Evolutionary conservation across 2,797 vertebrate species (phyloP).

Genomic region (Cyclura pinguis): DNA sequence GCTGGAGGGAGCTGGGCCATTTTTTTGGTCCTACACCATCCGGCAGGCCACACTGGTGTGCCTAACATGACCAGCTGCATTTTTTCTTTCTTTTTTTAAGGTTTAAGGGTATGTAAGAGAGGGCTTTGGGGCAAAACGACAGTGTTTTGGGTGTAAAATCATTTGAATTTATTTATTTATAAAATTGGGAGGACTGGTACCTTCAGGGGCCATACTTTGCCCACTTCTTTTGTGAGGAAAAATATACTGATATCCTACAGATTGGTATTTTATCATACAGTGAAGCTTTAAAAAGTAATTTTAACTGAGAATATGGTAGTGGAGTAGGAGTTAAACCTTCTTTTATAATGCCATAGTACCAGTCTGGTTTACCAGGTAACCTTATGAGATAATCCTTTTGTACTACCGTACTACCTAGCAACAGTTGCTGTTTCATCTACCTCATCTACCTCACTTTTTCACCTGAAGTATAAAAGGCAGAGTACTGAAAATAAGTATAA

Average conservation of each 20-base stretch:
- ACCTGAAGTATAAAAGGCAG: not conserved
- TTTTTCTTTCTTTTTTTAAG: no score
- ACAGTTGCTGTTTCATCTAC: not conserved
- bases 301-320: not conserved
- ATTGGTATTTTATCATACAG: not conserved
- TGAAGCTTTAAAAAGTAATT: not conserved
- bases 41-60: no score
- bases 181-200: no score
- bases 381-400: not conserved
- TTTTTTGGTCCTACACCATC: no score
- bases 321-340: not conserved
- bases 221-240: not conserved
- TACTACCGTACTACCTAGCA: not conserved
- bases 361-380: not conserved
- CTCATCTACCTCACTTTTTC: not conserved
- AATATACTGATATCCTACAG: not conserved
- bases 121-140: no score
- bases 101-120: no score
- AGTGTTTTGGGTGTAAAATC: no score
- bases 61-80: no score
- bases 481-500: not conserved
- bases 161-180: no score
- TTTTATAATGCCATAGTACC: not conserved
- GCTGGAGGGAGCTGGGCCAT: no score
- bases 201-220: no score